phyloP scores from a whole-genome alignment of 1,140 invertebrate species.

The Tetragnatha versicolor region DNA sequence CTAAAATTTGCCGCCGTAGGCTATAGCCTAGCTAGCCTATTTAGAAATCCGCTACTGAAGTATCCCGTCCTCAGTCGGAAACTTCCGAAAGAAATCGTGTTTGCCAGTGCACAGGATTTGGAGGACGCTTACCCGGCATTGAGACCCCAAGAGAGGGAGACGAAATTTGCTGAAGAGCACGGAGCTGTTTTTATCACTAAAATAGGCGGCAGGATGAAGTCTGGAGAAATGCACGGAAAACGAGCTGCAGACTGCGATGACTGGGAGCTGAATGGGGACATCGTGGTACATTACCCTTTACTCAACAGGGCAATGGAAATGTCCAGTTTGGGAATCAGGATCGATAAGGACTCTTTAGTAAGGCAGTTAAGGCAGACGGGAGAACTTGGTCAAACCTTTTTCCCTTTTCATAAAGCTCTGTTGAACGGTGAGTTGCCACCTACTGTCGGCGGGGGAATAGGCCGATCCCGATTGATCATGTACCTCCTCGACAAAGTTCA shows the following conservation, averaged over 20 bases:
- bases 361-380: neutral
- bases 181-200: neutral
- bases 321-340: constrained; percentile 3
- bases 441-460: constrained; percentile 2
- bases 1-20: too few relatives aligned
- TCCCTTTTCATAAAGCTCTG: constrained; percentile 1
- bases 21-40: too few relatives aligned
- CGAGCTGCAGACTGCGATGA: constrained; percentile 33
- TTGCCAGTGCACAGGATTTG: neutral
- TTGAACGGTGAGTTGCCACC: neutral
- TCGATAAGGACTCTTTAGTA: neutral
- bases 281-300: neutral
- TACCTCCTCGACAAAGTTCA: constrained; percentile 23
- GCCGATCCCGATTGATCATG: constrained; percentile 5
- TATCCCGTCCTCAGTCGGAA: neutral
- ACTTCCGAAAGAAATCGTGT: constrained; percentile 8
- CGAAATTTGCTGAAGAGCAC: neutral
- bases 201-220: neutral
- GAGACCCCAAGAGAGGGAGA: neutral
- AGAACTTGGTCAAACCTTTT: neutral
- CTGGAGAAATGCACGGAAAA: neutral
- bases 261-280: constrained; percentile 19
- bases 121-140: neutral
- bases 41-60: neutral
- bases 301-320: constrained; percentile 3